Evolutionary conservation across 2,797 vertebrate genomes (phyloP).

Genomic region (Diceros bicornis): DNA sequence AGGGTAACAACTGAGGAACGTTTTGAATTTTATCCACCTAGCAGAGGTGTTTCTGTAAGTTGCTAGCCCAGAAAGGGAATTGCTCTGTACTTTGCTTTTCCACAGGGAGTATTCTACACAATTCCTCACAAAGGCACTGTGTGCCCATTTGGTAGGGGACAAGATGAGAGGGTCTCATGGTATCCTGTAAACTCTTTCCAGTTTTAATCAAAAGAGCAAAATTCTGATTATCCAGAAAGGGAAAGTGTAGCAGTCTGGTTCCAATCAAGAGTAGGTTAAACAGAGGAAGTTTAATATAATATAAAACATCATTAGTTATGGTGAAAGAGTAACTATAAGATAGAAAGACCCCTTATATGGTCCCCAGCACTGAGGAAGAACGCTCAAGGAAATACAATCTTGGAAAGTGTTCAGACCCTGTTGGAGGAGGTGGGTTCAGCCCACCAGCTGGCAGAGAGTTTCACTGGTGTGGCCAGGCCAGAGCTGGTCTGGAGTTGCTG

Average conservation of each 20-base stretch:
- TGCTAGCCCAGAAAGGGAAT: background rate
- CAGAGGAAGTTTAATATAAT: background rate
- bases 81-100: background rate
- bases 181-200: background rate
- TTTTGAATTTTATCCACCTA: background rate
- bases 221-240: background rate
- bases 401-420: background rate
- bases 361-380: background rate
- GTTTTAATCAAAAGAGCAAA: background rate
- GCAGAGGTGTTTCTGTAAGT: background rate
- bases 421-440: background rate
- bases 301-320: background rate
- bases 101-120: background rate
- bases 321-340: background rate
- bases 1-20: background rate
- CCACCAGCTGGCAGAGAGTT: background rate
- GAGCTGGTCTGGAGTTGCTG: background rate
- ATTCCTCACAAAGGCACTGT: background rate
- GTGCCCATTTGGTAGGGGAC: background rate
- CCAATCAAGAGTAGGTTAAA: background rate
- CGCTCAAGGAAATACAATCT: background rate
- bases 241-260: background rate
- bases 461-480: background rate
- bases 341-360: background rate
- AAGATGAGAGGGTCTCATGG: background rate